phyloP scores from a whole-genome alignment of 2,113 vertebrate species.

The Pao palembangensis region DNA sequence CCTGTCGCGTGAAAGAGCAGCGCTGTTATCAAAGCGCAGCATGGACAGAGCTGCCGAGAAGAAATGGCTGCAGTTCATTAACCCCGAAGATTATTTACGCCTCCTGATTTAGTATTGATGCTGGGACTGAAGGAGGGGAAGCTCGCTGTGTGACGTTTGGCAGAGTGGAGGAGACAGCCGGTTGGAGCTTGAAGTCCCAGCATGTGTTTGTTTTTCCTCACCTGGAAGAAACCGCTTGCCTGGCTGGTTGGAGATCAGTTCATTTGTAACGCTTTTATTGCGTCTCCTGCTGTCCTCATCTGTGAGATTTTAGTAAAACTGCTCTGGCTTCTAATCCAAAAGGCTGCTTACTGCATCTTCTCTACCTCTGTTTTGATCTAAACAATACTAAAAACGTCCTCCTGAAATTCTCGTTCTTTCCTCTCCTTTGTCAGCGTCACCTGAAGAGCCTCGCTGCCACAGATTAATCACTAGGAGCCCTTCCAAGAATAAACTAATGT shows the following conservation, averaged over 20 bases:
- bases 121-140: conserved; percentile 2
- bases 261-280: not conserved
- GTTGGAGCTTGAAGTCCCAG: conserved; percentile 20
- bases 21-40: conserved; percentile 10
- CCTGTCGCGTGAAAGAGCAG: conserved; percentile 5
- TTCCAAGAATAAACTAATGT: too few species aligned
- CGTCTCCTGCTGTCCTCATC: too few species aligned
- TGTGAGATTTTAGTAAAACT: not conserved
- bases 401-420: too few species aligned
- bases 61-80: not conserved
- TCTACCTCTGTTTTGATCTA: too few species aligned
- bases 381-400: too few species aligned
- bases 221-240: conserved; percentile 13
- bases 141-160: conserved; percentile 14
- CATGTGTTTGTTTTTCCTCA: conserved; percentile 26
- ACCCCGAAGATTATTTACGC: conserved; percentile 9
- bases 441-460: too few species aligned
- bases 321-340: too few species aligned
- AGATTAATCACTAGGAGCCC: too few species aligned
- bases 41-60: conserved; percentile 2
- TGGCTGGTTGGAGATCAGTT: conserved; percentile 14
- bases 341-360: too few species aligned
- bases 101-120: not conserved
- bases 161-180: conserved; percentile 16
- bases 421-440: too few species aligned